These are phyloP conservation scores for Coluber constrictor DNA, from an alignment of 2,797 vertebrate genomes.

Conservation along the genomic window DNA sequence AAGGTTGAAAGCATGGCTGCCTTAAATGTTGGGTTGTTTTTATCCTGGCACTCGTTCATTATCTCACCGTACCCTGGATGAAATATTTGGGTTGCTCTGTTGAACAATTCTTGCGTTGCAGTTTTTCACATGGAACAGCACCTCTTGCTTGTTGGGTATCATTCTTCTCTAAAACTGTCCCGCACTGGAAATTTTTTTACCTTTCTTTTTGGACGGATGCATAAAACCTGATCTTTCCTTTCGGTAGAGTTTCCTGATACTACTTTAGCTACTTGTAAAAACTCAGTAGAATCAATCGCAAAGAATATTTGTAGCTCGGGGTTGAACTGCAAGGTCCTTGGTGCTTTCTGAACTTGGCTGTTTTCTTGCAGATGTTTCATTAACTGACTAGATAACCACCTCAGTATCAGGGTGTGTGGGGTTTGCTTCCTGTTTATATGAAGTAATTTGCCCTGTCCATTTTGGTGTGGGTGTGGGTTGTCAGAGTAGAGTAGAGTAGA, in stretches of 20 bases:
- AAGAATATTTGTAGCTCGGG: too few relatives aligned
- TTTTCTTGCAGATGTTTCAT: too few relatives aligned
- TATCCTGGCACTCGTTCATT: constrained; percentile 31
- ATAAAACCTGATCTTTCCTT: neutral
- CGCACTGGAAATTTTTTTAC: neutral
- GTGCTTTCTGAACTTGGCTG: too few relatives aligned
- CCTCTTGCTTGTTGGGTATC: neutral
- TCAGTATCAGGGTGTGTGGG: too few relatives aligned
- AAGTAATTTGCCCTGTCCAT: too few relatives aligned
- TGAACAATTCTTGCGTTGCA: constrained; percentile 29
- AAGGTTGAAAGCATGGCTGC: constrained; percentile 31
- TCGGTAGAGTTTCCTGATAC: neutral
- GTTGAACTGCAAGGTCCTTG: too few relatives aligned
- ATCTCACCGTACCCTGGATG: constrained; percentile 19
- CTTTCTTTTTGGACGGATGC: neutral
- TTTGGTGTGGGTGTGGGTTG: too few relatives aligned
- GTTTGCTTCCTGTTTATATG: too few relatives aligned
- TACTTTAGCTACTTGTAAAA: neutral
- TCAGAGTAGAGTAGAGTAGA: too few relatives aligned
- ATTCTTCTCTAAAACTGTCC: neutral
- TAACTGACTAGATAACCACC: too few relatives aligned
- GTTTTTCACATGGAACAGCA: neutral
- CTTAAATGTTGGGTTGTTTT: constrained; percentile 41
- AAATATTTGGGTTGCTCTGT: constrained; percentile 37
- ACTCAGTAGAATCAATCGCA: neutral